phyloP scores from a whole-genome alignment of 2,113 vertebrate species.

The Stegastes partitus region DNA sequence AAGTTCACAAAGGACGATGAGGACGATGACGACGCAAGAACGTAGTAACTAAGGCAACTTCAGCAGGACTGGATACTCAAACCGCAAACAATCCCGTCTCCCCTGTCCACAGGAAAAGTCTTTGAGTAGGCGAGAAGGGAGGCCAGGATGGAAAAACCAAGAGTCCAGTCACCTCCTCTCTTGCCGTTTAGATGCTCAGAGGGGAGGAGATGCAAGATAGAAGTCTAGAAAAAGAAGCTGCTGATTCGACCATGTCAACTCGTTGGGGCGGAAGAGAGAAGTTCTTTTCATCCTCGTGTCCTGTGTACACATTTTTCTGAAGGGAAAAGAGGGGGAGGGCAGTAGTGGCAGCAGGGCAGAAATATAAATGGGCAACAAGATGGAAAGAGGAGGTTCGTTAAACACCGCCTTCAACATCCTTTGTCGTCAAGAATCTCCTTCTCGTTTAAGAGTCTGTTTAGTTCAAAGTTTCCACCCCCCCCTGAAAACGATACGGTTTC shows the following conservation, averaged over 20 bases:
- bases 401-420: conserved; percentile 19
- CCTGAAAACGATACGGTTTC: no score
- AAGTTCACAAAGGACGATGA: background rate
- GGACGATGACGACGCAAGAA: background rate
- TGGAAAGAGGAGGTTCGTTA: conserved; percentile 18
- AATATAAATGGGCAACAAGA: conserved; percentile 18
- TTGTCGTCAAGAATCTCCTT: conserved; percentile 12
- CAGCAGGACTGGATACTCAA: conserved; percentile 35
- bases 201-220: background rate
- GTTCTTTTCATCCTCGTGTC: conserved; percentile 7
- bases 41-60: conserved; percentile 72
- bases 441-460: conserved; percentile 38
- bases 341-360: conserved; percentile 10
- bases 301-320: conserved; percentile 6
- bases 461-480: conserved; percentile 13
- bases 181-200: conserved; percentile 2
- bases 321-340: background rate
- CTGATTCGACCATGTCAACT: conserved; percentile 1
- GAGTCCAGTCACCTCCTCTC: conserved; percentile 1
- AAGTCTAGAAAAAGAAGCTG: conserved; percentile 21
- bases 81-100: background rate
- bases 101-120: conserved; percentile 15
- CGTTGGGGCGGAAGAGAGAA: background rate
- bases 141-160: conserved; percentile 3
- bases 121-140: background rate